These are phyloP conservation scores for Mustelus asterias DNA, from an alignment of 2,113 vertebrate genomes.

Conservation along the genomic window DNA sequence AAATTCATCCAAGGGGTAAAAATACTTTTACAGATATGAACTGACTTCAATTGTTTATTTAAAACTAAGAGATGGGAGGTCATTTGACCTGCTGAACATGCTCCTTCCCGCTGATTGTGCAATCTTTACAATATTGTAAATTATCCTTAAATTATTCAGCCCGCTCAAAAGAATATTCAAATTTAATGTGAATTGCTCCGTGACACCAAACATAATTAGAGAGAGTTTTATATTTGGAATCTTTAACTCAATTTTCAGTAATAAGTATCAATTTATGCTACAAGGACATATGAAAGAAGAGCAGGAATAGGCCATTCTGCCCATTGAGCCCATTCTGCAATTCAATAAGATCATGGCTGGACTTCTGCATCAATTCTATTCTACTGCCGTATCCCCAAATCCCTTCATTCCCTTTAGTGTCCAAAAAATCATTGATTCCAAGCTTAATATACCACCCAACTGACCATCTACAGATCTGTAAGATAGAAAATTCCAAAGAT, in stretches of 20 bases:
- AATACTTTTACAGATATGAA: not conserved
- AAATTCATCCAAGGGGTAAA: not conserved
- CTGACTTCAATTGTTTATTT: not conserved
- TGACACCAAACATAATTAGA: not conserved
- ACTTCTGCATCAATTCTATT: not conserved
- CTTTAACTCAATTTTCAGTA: not conserved
- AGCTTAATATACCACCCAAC: not conserved
- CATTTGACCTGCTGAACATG: not conserved
- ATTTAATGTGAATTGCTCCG: not conserved
- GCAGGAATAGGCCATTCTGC: not conserved
- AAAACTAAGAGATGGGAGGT: not conserved
- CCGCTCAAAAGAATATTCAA: not conserved
- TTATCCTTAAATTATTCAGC: not conserved
- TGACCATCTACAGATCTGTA: not conserved
- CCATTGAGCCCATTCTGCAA: not conserved
- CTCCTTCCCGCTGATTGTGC: not conserved
- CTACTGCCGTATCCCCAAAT: not conserved
- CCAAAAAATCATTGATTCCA: not conserved
- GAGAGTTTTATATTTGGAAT: not conserved
- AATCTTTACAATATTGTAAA: not conserved
- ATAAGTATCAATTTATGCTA: not conserved
- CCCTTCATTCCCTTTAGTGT: not conserved
- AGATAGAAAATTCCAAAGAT: not conserved
- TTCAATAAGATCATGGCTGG: not conserved
- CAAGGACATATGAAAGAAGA: not conserved